Base-by-base conservation (phyloP, 1,140 invertebrate species). In the Penaeus vannamei region DNA sequence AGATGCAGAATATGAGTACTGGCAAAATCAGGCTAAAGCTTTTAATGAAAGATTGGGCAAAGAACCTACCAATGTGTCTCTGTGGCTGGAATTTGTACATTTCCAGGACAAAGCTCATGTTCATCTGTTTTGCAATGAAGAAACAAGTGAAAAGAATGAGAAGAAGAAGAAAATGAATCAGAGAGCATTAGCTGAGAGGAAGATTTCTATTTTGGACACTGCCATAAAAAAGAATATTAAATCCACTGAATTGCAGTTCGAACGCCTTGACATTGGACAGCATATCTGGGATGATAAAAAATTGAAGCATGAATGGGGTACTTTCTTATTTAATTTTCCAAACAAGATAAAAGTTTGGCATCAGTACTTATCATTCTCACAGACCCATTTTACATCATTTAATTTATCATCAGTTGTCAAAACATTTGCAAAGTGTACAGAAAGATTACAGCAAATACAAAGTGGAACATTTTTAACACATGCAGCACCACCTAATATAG, bases 31-130 rank as follows among this genome's bases (percentile, higher is more conserved):
- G 90, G 92, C 92, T 19, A 92, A 91, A 42, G 91, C 91, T 20
- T 94, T 92, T 85, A 94, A 94, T 91, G 92, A 92, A 87, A 86
- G 90, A 77, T 88, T 94, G 23, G 91, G 92, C 76, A 92, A 93
- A 53, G 90, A 93, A 76, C 93, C 94, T 42, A 72, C 90, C 17
- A 92, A 94, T 92, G 91, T 93, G 22, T 82, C 93, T 64, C 64
- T 93, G 23, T 94, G 94, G 94, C 64, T 94, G 5, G 93, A 94
- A 53, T 94, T 94, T 93, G 92, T 94, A 12, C 89, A 92, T 36
- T 94, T 94, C 91, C 94, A 94, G 91, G 93, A 93, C 87, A 90
- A 92, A 32, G 72, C 89, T 22, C 91, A 88, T 85, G 72, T 76
- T 60, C 76, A 76, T 77, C 85, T 91, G 36, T 77, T 91, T 72